Percentiles rank a stretch among this genome's conserved stretches.
Conservation (phyloP, 2,797 vertebrate genomes). For the Neostethus bicornis region DNA sequence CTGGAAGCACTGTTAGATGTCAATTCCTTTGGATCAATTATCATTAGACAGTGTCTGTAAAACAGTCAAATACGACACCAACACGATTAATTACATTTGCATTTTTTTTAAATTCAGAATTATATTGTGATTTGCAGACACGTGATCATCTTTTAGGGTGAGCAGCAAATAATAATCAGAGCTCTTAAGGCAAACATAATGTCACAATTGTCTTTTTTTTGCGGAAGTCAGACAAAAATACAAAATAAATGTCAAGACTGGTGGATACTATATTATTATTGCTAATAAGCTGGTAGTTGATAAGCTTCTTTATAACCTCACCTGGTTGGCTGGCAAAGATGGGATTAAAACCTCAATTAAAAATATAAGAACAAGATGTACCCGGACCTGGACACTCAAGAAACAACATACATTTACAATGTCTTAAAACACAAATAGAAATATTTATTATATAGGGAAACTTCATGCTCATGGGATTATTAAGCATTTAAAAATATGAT, state of each 20-base stretch:
- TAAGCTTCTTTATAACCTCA: background rate
- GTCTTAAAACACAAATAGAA: no score
- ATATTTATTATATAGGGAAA: no score
- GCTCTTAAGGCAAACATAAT: conserved; percentile 15
- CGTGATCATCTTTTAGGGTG: conserved; percentile 4
- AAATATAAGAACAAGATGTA: background rate
- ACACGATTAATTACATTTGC: conserved; percentile 19
- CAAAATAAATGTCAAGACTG: background rate
- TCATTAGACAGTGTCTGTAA: conserved; percentile 34
- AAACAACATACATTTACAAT: background rate
- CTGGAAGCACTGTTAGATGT: conserved; percentile 63
- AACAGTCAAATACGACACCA: conserved; percentile 21
- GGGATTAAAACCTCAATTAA: background rate
- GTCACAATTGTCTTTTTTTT: background rate
- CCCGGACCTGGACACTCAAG: background rate
- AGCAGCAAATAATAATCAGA: conserved; percentile 11
- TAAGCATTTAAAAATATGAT: no score
- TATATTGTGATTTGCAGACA: background rate
- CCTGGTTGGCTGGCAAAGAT: background rate
- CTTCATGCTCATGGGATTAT: no score
- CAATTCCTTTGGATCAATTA: conserved; percentile 58
- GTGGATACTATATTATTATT: background rate
- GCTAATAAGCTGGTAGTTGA: background rate
- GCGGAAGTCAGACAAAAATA: background rate
- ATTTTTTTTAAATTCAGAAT: background rate